Conservation (phyloP, 1,140 invertebrate genomes). For the Aphelenchoides besseyi region DNA sequence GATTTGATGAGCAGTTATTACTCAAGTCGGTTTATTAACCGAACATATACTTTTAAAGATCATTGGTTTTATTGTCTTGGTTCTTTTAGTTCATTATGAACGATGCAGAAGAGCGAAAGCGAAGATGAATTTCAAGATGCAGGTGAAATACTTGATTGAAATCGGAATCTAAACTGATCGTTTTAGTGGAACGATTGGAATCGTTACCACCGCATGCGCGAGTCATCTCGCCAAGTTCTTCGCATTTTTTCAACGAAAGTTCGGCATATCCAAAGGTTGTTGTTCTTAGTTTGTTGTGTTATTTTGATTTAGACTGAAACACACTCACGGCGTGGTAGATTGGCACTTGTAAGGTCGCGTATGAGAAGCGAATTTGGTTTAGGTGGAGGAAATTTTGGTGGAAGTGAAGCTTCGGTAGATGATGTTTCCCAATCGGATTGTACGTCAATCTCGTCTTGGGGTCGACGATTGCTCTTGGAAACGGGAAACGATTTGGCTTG, state of each 20-base stretch:
- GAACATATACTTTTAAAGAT: too few relatives aligned
- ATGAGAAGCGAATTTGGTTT: slow-evolving; percentile 30
- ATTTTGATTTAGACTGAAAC: slow-evolving; percentile 13
- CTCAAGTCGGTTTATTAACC: too few relatives aligned
- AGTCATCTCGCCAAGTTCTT: background rate
- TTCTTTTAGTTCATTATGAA: too few relatives aligned
- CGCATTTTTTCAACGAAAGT: background rate
- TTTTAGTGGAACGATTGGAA: slow-evolving; percentile 5
- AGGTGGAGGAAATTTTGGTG: slow-evolving; percentile 7
- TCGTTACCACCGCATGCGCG: background rate
- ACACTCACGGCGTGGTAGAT: slow-evolving; percentile 23
- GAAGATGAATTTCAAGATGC: slow-evolving; percentile 32
- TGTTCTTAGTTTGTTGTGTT: background rate
- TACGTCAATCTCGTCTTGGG: slow-evolving; percentile 52
- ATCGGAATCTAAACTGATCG: background rate
- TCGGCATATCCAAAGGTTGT: background rate
- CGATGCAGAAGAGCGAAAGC: background rate
- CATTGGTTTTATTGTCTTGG: too few relatives aligned
- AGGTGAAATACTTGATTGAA: slow-evolving; percentile 18
- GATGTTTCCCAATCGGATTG: slow-evolving; percentile 41
- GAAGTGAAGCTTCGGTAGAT: slow-evolving; percentile 21
- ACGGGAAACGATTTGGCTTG: slow-evolving; percentile 24
- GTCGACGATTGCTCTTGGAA: slow-evolving; percentile 42
- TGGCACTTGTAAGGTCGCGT: slow-evolving; percentile 25
- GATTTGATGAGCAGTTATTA: background rate